Evolutionary conservation across 2,888 invertebrate genomes (phyloP).

Genomic region (Spicauda simplicius): DNA sequence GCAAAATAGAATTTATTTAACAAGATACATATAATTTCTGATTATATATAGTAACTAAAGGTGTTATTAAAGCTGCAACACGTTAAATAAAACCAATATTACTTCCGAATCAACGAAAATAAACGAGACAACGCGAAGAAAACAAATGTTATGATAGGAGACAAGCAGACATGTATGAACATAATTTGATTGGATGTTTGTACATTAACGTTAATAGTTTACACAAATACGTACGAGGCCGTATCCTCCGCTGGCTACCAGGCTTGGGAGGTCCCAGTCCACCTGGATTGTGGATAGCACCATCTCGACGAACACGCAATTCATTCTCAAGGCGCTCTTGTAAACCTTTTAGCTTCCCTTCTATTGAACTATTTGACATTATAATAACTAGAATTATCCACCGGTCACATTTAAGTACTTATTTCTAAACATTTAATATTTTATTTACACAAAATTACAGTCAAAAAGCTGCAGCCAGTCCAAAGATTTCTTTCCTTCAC

Average conservation of each 20-base stretch:
- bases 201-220: constrained; percentile 2
- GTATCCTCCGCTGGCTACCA: constrained; percentile 86
- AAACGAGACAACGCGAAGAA: constrained; percentile 12
- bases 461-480: constrained; percentile 71
- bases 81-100: constrained; percentile 1
- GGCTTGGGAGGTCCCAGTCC: constrained; percentile 78
- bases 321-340: constrained; percentile 90
- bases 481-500: constrained; percentile 72
- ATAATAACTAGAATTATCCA: constrained; percentile 59
- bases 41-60: background rate
- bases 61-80: background rate
- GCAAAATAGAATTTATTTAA: background rate
- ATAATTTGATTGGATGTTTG: background rate
- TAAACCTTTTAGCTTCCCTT: constrained; percentile 92
- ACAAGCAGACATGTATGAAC: background rate
- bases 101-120: constrained; percentile 17
- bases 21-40: background rate
- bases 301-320: constrained; percentile 87
- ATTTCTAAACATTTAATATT: constrained; percentile 63
- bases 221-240: constrained; percentile 84
- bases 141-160: constrained; percentile 15
- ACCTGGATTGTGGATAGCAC: constrained; percentile 85
- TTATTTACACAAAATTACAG: constrained; percentile 74
- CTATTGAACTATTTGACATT: constrained; percentile 90
- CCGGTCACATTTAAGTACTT: constrained; percentile 71